A percentile compares a stretch with the other conserved stretches of the same genome.
Evolutionary conservation across 2,888 invertebrate genomes (phyloP).

Genomic region (Mesopsocus fuscifrons): DNA sequence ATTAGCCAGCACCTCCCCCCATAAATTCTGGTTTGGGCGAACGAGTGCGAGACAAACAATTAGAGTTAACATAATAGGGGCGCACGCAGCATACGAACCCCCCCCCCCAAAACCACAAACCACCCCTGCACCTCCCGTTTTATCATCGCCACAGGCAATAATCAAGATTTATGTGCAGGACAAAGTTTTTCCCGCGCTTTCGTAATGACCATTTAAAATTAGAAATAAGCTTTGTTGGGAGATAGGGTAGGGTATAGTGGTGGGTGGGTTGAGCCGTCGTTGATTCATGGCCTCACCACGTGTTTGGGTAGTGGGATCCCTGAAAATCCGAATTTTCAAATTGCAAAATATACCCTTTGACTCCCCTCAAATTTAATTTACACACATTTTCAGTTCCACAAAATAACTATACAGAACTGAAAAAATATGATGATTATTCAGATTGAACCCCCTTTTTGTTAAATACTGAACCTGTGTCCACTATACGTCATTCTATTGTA

Average conservation of each 20-base stretch:
- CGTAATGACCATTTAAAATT: constrained; percentile 9
- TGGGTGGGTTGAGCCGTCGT: background rate
- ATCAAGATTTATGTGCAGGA: constrained; percentile 4
- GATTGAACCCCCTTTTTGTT: no score
- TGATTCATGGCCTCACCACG: background rate
- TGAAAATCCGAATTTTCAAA: background rate
- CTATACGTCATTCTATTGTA: no score
- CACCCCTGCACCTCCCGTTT: background rate
- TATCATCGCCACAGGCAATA: constrained; percentile 2
- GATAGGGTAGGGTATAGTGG: no score
- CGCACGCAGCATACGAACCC: no score
- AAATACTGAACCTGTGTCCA: no score
- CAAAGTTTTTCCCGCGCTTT: constrained; percentile 6
- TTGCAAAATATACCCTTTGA: background rate
- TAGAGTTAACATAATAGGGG: background rate
- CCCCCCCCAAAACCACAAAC: no score
- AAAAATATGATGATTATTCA: no score
- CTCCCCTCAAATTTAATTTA: no score
- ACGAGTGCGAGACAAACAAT: background rate
- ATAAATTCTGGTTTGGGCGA: background rate
- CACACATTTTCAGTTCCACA: no score
- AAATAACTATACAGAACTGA: no score
- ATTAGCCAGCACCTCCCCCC: background rate
- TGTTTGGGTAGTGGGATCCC: background rate
- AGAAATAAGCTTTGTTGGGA: constrained; percentile 9